Percentiles rank a stretch among this genome's conserved stretches.
These are phyloP conservation scores for Rhagologus leucostigma DNA, from an alignment of 2,113 vertebrate genomes.

Conservation along the genomic window DNA sequence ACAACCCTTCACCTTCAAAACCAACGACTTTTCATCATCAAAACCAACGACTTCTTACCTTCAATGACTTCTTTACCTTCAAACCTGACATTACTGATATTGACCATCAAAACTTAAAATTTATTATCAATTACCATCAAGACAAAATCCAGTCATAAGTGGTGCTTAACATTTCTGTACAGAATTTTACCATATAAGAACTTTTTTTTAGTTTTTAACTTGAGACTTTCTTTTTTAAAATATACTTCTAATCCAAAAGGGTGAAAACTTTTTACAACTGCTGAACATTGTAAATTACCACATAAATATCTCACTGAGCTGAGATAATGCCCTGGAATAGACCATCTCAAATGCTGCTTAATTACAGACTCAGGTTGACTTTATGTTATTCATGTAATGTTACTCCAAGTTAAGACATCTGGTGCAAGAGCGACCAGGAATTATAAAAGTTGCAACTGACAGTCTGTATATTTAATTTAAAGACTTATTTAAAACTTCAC, in stretches of 20 bases:
- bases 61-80: conserved; percentile 41
- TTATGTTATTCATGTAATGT: conserved; percentile 75
- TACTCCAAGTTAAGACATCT: conserved; percentile 70
- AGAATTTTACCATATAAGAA: conserved; percentile 85
- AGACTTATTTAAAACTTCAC: conserved; percentile 74
- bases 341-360: conserved; percentile 97
- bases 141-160: conserved; percentile 69
- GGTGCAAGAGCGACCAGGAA: conserved; percentile 67
- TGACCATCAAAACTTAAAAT: conserved; percentile 8
- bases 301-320: conserved; percentile 77
- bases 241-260: conserved; percentile 73
- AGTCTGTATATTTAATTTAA: conserved; percentile 76
- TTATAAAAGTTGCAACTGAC: conserved; percentile 65
- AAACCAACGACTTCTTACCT: background rate
- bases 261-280: conserved; percentile 79
- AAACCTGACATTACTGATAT: background rate
- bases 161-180: conserved; percentile 92
- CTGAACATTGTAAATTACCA: conserved; percentile 79
- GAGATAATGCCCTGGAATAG: conserved; percentile 87
- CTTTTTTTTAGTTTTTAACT: conserved; percentile 84
- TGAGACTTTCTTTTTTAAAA: conserved; percentile 73
- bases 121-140: conserved; percentile 34
- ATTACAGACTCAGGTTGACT: conserved; percentile 95
- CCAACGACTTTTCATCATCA: background rate
- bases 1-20: background rate